These are phyloP conservation scores for Acheta domesticus DNA, from an alignment of 2,888 invertebrate genomes.

Conservation along the genomic window DNA sequence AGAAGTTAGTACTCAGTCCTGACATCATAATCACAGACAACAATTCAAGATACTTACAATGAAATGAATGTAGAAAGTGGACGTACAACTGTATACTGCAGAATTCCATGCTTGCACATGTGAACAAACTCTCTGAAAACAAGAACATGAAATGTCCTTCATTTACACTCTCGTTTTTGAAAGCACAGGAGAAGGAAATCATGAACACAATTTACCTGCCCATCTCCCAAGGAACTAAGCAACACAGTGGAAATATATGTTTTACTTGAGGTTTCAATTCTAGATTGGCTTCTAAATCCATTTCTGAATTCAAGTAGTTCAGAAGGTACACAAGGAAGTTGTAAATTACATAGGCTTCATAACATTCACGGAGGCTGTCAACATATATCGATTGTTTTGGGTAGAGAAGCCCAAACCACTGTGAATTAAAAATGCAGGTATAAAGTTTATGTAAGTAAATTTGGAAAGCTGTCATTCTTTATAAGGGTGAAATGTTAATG, in stretches of 20 bases:
- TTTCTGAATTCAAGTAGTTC: constrained; percentile 81
- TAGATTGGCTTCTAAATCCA: constrained; percentile 77
- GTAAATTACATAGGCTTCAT: constrained; percentile 97
- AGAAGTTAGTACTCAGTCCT: constrained; percentile 20
- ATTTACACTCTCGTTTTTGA: background rate
- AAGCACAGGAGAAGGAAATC: background rate
- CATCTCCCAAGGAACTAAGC: constrained; percentile 89
- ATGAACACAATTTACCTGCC: constrained; percentile 61
- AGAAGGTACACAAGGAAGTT: constrained; percentile 94
- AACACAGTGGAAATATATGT: constrained; percentile 89
- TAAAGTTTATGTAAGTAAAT: constrained; percentile 21
- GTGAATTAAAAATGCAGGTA: constrained; percentile 39
- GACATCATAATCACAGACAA: background rate
- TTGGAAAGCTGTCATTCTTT: background rate
- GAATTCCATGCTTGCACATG: constrained; percentile 92
- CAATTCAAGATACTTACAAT: constrained; percentile 61
- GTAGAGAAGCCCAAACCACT: constrained; percentile 86
- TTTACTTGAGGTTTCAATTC: constrained; percentile 80
- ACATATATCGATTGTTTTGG: constrained; percentile 87
- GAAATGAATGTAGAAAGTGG: constrained; percentile 87
- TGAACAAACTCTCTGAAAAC: constrained; percentile 79
- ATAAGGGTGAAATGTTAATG: too few relatives aligned
- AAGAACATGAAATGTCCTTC: constrained; percentile 23
- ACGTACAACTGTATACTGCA: constrained; percentile 90
- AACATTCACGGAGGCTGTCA: constrained; percentile 90